phyloP scores from a whole-genome alignment of 2,113 vertebrate genomes.

The Stigmatopora argus region DNA sequence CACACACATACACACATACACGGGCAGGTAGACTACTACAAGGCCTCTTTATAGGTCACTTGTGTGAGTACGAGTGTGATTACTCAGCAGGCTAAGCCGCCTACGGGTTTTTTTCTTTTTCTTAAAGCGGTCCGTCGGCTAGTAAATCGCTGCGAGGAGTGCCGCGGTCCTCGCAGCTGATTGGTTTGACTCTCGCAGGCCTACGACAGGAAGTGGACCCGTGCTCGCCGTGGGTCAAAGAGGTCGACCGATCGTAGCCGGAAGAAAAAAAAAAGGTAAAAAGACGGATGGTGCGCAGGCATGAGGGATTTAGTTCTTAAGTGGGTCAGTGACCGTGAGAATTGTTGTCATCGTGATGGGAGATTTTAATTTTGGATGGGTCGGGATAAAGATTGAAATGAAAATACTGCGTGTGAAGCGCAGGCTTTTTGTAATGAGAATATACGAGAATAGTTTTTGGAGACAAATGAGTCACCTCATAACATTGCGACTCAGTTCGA shows the following conservation, averaged over 20 bases:
- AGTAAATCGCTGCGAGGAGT: conserved; percentile 75
- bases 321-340: conserved; percentile 14
- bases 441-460: neutral
- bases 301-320: conserved; percentile 37
- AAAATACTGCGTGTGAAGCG: neutral
- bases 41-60: conserved; percentile 51
- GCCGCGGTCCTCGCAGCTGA: conserved; percentile 72
- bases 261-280: conserved; percentile 41
- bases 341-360: neutral
- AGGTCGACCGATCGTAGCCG: conserved; percentile 6
- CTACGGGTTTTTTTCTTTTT: conserved; percentile 67
- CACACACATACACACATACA: conserved; percentile 30
- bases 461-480: neutral
- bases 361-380: too few relatives aligned
- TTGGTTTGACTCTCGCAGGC: conserved; percentile 71
- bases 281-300: conserved; percentile 36
- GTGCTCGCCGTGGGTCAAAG: conserved; percentile 41
- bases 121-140: conserved; percentile 68
- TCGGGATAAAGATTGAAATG: neutral
- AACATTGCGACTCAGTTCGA: neutral
- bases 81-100: conserved; percentile 67
- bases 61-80: conserved; percentile 48
- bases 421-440: neutral
- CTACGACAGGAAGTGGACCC: conserved; percentile 74
- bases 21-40: conserved; percentile 13